These are phyloP conservation scores for Siphamia tubifer DNA, from an alignment of 2,113 vertebrate genomes.

Conservation along the genomic window DNA sequence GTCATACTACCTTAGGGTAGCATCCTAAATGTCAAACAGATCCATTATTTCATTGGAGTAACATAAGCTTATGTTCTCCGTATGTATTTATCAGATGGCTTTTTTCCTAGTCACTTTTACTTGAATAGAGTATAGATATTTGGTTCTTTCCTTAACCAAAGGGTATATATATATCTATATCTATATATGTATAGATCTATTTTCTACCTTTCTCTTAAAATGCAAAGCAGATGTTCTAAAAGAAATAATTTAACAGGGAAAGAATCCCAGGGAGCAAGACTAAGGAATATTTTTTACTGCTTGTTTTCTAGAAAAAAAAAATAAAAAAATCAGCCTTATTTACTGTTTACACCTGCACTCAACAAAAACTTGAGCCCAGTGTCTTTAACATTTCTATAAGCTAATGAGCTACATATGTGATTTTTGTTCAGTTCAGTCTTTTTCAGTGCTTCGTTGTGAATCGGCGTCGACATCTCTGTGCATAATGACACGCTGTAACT, in stretches of 20 bases:
- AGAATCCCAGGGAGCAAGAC: conserved; percentile 43
- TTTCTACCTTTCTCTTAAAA: conserved; percentile 61
- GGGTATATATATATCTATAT: too few relatives aligned
- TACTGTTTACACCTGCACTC: conserved; percentile 73
- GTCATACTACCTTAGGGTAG: conserved; percentile 22
- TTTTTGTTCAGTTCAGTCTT: background rate
- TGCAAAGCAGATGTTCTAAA: conserved; percentile 52
- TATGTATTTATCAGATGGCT: conserved; percentile 38
- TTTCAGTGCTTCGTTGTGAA: conserved; percentile 51
- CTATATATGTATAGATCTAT: conserved; percentile 55
- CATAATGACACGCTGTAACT: conserved; percentile 29
- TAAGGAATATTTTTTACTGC: conserved; percentile 63
- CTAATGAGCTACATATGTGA: conserved; percentile 40
- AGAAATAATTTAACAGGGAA: conserved; percentile 32
- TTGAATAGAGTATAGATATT: conserved; percentile 55
- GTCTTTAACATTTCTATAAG: conserved; percentile 66
- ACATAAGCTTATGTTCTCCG: conserved; percentile 22
- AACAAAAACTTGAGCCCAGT: conserved; percentile 39
- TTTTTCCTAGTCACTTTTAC: conserved; percentile 57
- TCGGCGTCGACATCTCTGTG: conserved; percentile 9
- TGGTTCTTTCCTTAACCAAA: conserved; percentile 64
- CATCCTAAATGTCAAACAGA: conserved; percentile 40
- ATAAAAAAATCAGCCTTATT: conserved; percentile 63
- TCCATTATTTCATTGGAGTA: conserved; percentile 28
- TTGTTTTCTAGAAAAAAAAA: conserved; percentile 63